Evolutionary conservation across 1,140 invertebrate genomes (phyloP).

Genomic region (Medauroidea extradentata): DNA sequence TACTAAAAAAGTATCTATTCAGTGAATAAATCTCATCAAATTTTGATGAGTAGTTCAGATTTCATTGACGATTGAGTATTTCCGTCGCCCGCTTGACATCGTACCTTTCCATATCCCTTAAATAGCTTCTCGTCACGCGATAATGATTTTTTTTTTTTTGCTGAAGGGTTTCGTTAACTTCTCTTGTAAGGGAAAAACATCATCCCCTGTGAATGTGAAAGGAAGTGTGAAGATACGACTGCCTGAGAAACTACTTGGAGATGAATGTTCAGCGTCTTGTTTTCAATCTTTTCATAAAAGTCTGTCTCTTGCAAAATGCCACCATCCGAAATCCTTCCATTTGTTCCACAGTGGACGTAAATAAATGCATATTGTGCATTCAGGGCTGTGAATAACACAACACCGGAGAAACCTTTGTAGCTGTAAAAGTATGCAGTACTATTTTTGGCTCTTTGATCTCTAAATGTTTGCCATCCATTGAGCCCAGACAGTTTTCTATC

Average conservation of each 20-base stretch:
- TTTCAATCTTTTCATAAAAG: not conserved
- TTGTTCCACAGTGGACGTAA: conserved; percentile 35
- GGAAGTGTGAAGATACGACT: conserved; percentile 25
- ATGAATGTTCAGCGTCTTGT: conserved; percentile 27
- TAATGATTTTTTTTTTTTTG: conserved; percentile 25
- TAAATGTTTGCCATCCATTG: conserved; percentile 43
- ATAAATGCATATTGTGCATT: conserved; percentile 42
- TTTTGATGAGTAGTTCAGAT: too few species aligned
- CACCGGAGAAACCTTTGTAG: conserved; percentile 36
- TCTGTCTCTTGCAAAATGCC: conserved; percentile 24
- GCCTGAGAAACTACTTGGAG: conserved; percentile 22
- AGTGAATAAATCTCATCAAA: too few species aligned
- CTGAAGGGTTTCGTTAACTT: conserved; percentile 45
- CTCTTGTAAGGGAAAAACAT: conserved; percentile 44
- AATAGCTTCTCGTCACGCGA: conserved; percentile 32
- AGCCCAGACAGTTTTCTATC: conserved; percentile 36
- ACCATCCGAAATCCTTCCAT: conserved; percentile 26
- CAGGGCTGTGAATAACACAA: conserved; percentile 35
- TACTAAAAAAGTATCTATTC: too few species aligned
- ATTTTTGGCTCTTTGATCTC: conserved; percentile 28
- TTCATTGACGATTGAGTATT: too few species aligned
- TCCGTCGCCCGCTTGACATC: too few species aligned
- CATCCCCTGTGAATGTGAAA: conserved; percentile 46
- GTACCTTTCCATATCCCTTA: too few species aligned
- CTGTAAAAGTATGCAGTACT: conserved; percentile 34